Evolutionary conservation across 2,888 invertebrate species (phyloP).

Genomic region (Mythimna impura): DNA sequence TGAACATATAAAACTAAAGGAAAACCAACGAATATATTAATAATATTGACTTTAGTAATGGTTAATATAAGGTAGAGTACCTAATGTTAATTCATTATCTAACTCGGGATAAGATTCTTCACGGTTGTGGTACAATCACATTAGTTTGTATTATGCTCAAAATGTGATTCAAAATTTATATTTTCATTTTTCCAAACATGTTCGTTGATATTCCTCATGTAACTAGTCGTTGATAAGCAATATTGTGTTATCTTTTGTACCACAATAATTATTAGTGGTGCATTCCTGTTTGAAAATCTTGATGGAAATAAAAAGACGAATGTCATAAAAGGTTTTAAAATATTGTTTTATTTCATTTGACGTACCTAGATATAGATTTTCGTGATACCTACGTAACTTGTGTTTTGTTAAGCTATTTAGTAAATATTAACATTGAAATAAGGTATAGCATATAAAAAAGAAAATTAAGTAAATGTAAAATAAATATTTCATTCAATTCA

Average conservation of each 20-base stretch:
- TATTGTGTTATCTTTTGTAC: constrained; percentile 34
- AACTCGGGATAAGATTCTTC: constrained; percentile 3
- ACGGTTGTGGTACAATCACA: constrained; percentile 40
- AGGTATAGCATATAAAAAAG: background rate
- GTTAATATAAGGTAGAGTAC: constrained; percentile 7
- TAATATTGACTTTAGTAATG: background rate
- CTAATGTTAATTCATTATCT: constrained; percentile 3
- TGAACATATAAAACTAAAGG: background rate
- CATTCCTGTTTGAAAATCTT: constrained; percentile 37
- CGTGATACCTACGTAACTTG: background rate
- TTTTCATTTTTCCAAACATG: constrained; percentile 19
- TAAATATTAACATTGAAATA: background rate
- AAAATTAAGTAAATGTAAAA: background rate
- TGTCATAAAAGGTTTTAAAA: constrained; percentile 5
- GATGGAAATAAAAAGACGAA: constrained; percentile 46
- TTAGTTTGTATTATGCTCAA: constrained; percentile 49
- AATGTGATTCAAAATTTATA: constrained; percentile 39
- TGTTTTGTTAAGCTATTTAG: background rate
- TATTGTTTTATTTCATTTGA: constrained; percentile 38
- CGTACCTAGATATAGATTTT: background rate
- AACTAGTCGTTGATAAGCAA: constrained; percentile 30
- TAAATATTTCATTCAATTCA: background rate
- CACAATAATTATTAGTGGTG: constrained; percentile 14
- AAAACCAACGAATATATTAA: constrained; percentile 1
- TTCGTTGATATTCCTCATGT: background rate